These are phyloP conservation scores for Campylomormyrus tamandua DNA, from an alignment of 2,113 vertebrate species.

Conservation along the genomic window DNA sequence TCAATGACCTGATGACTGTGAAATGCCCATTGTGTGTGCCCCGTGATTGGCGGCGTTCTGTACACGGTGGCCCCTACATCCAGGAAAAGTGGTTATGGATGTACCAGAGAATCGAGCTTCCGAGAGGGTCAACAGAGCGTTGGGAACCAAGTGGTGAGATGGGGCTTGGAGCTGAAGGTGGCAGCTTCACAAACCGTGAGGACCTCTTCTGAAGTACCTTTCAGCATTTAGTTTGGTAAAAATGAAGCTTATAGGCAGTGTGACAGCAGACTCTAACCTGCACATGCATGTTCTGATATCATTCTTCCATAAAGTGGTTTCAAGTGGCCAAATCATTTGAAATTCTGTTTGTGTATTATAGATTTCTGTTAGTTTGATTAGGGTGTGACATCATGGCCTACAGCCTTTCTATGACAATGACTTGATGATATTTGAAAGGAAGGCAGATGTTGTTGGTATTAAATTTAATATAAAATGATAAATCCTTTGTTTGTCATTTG, in stretches of 20 bases:
- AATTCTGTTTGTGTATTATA: not conserved
- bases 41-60: not conserved
- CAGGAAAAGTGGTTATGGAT: not conserved
- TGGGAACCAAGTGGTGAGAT: not conserved
- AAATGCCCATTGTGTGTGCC: not conserved
- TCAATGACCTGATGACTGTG: not conserved
- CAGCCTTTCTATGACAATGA: not conserved
- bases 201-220: not conserved
- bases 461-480: not conserved
- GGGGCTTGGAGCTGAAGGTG: not conserved
- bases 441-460: not conserved
- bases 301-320: not conserved
- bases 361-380: not conserved
- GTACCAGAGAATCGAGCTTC: not conserved
- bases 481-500: not conserved
- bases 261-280: not conserved
- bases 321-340: not conserved
- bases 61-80: not conserved
- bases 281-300: not conserved
- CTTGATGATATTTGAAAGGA: not conserved
- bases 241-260: not conserved
- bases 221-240: not conserved
- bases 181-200: not conserved
- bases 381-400: not conserved
- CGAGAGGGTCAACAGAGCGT: not conserved